phyloP scores from a whole-genome alignment of 2,888 invertebrate species.

The Acrobasis repandana region DNA sequence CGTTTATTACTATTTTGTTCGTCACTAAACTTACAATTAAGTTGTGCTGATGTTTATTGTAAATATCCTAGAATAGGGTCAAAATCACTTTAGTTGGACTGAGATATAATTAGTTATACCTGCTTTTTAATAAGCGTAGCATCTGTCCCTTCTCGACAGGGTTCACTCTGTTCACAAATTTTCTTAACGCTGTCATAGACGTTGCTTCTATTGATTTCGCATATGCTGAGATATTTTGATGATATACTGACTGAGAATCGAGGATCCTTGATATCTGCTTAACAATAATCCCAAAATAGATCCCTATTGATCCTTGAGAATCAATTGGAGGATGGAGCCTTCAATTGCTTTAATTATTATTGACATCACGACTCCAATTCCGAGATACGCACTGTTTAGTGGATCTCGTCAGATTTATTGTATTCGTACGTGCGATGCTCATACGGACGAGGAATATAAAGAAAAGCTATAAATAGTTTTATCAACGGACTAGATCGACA shows the following conservation, averaged over 20 bases:
- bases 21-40: too few relatives aligned
- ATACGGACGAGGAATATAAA: slow-evolving; percentile 19
- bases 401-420: slow-evolving; percentile 21
- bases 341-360: slow-evolving; percentile 19
- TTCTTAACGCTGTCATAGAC: too few relatives aligned
- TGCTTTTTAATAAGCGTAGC: too few relatives aligned
- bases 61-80: too few relatives aligned
- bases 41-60: too few relatives aligned
- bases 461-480: slow-evolving; percentile 19
- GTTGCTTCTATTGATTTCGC: too few relatives aligned
- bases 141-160: too few relatives aligned
- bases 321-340: slow-evolving; percentile 1
- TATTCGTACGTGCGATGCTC: slow-evolving; percentile 19
- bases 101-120: too few relatives aligned
- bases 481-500: slow-evolving; percentile 15
- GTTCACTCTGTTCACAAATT: too few relatives aligned
- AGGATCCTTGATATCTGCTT: background rate
- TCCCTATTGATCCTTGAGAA: slow-evolving; percentile 13
- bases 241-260: background rate
- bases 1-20: too few relatives aligned
- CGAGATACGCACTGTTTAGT: slow-evolving; percentile 14
- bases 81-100: too few relatives aligned
- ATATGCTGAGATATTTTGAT: too few relatives aligned
- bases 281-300: background rate
- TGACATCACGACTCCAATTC: slow-evolving; percentile 16